Base-by-base conservation (phyloP, 2,797 vertebrate genomes). In the Erithacus rubecula region DNA sequence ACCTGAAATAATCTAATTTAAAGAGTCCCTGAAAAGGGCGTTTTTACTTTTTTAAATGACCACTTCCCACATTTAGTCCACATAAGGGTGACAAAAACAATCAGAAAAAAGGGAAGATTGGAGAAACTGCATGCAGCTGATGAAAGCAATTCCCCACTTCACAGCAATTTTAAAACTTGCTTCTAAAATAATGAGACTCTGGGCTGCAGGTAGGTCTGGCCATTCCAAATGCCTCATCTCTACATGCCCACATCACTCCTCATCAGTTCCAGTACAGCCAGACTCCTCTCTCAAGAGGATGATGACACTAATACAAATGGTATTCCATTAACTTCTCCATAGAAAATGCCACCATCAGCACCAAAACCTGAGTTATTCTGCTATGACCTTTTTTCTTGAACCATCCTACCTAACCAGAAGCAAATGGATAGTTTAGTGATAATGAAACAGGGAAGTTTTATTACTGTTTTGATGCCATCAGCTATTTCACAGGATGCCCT, bases 21-120 rank as follows among this genome's bases (percentile, higher is more conserved):
- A 41, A 3, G 11, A 7, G 26, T n/a, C 47, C 63, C 72, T 3
- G 24, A 58, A 92, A 94, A 75, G 24, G 22, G 12, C 8, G 69
- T 62, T 94, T 94, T 82, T 91, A 44, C 78, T 72, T 83, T 72
- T 83, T 81, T 53, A 84, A 91, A 72, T 19, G 11, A 91, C 82
- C 32, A 51, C 30, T 87, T 93, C 74, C 46, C 58, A 55, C 39
- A 69, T 71, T 75, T 36, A 81, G 21, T 71, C 79, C 68, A 90
- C 70, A 37, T 78, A 64, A 78, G 10, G 21, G 30, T 27, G 78
- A 67, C 11, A 67, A 41, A 88, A 78, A 8, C 34, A 81, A 83
- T 58, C 41, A 53, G 65, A 91, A 92, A 60, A 91, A 78, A 79
- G 36, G 51, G 83, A 87, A 90, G 43, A 89, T 46, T 4, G 17